These are phyloP conservation scores for Sarcoramphus papa DNA, from an alignment of 2,797 vertebrate genomes.

Conservation along the genomic window DNA sequence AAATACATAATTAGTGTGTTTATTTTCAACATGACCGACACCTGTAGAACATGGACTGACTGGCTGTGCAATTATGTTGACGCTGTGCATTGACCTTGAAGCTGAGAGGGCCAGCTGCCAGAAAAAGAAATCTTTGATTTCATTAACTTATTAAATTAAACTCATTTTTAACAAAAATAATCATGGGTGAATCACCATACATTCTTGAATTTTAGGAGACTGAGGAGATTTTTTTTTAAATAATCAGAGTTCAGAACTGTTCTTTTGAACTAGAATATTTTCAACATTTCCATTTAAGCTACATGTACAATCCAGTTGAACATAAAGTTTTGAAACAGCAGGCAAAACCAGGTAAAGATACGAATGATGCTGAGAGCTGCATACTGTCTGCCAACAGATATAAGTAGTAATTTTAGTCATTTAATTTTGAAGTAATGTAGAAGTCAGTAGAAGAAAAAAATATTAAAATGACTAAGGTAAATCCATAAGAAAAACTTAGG, in stretches of 20 bases:
- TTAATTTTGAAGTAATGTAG: background rate
- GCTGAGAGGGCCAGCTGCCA: background rate
- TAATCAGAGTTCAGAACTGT: background rate
- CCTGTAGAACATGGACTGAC: background rate
- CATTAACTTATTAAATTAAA: slow-evolving; percentile 34
- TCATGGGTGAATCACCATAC: background rate
- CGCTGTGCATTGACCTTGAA: slow-evolving; percentile 16
- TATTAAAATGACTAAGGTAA: background rate
- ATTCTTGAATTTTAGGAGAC: background rate
- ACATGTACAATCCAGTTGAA: background rate
- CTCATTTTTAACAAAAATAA: slow-evolving; percentile 32
- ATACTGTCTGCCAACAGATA: background rate
- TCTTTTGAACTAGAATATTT: background rate
- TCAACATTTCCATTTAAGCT: background rate
- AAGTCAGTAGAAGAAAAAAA: background rate
- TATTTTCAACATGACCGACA: background rate
- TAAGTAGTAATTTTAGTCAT: background rate
- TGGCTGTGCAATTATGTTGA: background rate
- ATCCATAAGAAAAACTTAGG: background rate
- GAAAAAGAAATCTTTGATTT: slow-evolving; percentile 5
- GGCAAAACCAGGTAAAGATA: background rate
- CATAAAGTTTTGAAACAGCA: background rate
- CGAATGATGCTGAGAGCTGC: background rate
- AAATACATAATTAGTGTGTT: background rate
- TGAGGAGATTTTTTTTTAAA: background rate